A percentile compares a stretch with the other conserved stretches of the same genome.
These are phyloP conservation scores for Myiagra hebetior DNA, from an alignment of 2,113 vertebrate genomes.

Conservation along the genomic window DNA sequence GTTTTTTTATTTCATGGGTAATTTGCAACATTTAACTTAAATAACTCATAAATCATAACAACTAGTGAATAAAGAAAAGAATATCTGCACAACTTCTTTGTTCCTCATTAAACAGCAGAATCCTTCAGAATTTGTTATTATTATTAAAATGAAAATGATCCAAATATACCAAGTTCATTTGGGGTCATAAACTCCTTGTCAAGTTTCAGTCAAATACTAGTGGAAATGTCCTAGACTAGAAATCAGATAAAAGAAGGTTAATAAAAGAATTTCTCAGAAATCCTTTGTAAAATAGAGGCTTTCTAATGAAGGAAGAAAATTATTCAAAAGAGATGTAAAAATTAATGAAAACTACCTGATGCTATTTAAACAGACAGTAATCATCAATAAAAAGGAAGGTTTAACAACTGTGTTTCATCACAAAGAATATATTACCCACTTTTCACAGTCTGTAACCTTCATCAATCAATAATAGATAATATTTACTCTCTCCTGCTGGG, in stretches of 20 bases:
- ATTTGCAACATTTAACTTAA: slow-evolving; percentile 51
- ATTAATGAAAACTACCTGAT: slow-evolving; percentile 49
- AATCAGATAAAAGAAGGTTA: slow-evolving; percentile 26
- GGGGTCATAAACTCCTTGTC: neutral
- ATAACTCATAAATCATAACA: neutral
- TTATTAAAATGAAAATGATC: neutral
- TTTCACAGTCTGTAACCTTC: slow-evolving; percentile 68
- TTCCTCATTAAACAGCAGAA: neutral
- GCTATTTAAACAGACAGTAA: slow-evolving; percentile 61
- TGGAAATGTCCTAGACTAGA: neutral
- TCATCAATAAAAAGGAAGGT: slow-evolving; percentile 57
- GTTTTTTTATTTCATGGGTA: slow-evolving; percentile 18
- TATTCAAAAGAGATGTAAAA: slow-evolving; percentile 49
- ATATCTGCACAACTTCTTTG: neutral
- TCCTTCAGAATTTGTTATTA: neutral
- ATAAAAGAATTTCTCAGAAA: slow-evolving; percentile 3
- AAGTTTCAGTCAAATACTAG: slow-evolving; percentile 18
- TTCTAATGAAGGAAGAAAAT: slow-evolving; percentile 27
- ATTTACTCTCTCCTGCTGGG: slow-evolving; percentile 68
- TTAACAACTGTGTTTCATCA: slow-evolving; percentile 63
- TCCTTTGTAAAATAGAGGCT: neutral
- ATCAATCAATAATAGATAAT: slow-evolving; percentile 79
- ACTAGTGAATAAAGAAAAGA: neutral
- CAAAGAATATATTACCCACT: slow-evolving; percentile 71
- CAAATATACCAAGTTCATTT: neutral